phyloP scores from a whole-genome alignment of 2,888 invertebrate species.

The Cryptophagus acutangulus region DNA sequence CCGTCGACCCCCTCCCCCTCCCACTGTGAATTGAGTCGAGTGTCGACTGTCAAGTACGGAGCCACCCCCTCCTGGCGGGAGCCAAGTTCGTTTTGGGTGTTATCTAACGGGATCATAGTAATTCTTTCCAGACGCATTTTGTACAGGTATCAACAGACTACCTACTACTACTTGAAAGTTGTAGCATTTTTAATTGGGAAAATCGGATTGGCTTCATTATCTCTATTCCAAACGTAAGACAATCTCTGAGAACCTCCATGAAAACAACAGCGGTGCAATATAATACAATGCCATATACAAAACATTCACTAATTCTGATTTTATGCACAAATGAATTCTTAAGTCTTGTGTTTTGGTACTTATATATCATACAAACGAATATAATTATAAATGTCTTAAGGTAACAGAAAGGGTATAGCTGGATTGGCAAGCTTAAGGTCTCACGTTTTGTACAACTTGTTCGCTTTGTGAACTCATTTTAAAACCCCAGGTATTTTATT shows the following conservation, averaged over 20 bases:
- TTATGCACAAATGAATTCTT: conserved; percentile 41
- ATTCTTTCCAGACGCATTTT: neutral
- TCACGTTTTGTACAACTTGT: conserved; percentile 32
- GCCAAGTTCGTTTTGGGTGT: conserved; percentile 6
- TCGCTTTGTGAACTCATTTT: conserved; percentile 32
- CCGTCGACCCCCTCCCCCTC: conserved; percentile 3
- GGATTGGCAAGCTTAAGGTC: conserved; percentile 32
- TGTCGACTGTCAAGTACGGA: no score
- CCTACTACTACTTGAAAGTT: conserved; percentile 21
- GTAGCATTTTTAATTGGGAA: conserved; percentile 50
- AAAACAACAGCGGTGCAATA: conserved; percentile 32
- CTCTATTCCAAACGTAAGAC: conserved; percentile 38
- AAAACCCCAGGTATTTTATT: conserved; percentile 35
- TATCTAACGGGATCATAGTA: conserved; percentile 5
- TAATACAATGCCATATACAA: conserved; percentile 38
- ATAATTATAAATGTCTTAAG: conserved; percentile 30
- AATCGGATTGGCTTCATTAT: conserved; percentile 52
- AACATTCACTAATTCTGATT: conserved; percentile 39
- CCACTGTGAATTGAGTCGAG: no score
- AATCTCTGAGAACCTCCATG: conserved; percentile 33
- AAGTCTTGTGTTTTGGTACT: conserved; percentile 12
- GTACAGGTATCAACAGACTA: conserved; percentile 33
- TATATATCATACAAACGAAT: conserved; percentile 21
- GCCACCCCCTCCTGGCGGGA: neutral
- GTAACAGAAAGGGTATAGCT: conserved; percentile 33